Conservation (phyloP, 2,888 invertebrate species). For the Criorhina ranunculi region DNA sequence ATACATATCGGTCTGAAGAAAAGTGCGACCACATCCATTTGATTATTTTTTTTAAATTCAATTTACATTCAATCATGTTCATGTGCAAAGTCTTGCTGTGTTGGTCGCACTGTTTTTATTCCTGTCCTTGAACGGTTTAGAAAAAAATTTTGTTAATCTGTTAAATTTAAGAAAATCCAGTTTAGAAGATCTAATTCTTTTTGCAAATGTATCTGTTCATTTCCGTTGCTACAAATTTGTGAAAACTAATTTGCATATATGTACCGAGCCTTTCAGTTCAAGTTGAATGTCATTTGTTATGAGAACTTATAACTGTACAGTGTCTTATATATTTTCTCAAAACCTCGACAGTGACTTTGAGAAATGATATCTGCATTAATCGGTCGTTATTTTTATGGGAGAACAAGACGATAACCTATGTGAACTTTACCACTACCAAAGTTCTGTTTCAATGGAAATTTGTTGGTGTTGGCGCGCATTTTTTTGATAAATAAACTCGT, state of each 20-base stretch:
- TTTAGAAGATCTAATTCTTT: constrained; percentile 2
- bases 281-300: constrained; percentile 57
- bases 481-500: constrained; percentile 17
- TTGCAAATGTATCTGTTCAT: background rate
- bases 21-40: background rate
- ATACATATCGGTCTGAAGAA: background rate
- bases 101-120: background rate
- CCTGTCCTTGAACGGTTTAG: constrained; percentile 8
- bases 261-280: constrained; percentile 38
- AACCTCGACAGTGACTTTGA: constrained; percentile 35
- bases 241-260: constrained; percentile 30
- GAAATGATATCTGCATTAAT: constrained; percentile 1
- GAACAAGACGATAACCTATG: constrained; percentile 43
- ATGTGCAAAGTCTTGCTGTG: constrained; percentile 32
- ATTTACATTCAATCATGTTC: constrained; percentile 1
- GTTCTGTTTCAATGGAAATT: background rate
- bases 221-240: constrained; percentile 13
- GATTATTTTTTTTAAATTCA: background rate
- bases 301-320: constrained; percentile 17
- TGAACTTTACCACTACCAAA: constrained; percentile 14
- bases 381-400: background rate
- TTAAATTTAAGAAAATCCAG: background rate
- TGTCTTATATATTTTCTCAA: constrained; percentile 27
- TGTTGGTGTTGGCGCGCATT: background rate
- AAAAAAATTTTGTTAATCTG: constrained; percentile 13